phyloP scores from a whole-genome alignment of 2,888 invertebrate genomes.

The Fabriciana adippe region DNA sequence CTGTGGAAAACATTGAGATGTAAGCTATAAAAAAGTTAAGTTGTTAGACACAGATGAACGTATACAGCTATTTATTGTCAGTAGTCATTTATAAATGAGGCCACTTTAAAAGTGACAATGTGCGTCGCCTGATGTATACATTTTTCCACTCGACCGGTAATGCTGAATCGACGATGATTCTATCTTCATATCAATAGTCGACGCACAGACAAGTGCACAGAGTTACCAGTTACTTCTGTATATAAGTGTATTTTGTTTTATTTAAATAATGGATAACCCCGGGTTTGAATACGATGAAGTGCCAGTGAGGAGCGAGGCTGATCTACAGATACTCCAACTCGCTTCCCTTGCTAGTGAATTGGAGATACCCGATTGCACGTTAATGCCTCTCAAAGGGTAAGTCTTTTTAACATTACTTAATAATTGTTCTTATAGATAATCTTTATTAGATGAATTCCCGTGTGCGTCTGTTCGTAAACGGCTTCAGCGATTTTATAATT shows the following conservation, averaged over 20 bases:
- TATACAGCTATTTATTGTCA: no score
- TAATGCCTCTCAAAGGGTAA: neutral
- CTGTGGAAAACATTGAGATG: no score
- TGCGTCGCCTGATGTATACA: neutral
- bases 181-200: conserved; percentile 18
- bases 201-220: conserved; percentile 11
- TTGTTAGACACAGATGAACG: no score
- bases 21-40: no score
- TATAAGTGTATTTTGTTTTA: neutral
- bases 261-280: conserved; percentile 60
- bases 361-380: neutral
- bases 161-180: conserved; percentile 25
- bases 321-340: conserved; percentile 14
- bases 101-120: neutral
- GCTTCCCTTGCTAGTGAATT: neutral
- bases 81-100: no score
- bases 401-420: neutral
- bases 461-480: no score
- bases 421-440: no score
- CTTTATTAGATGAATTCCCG: no score
- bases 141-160: conserved; percentile 27
- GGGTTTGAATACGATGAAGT: conserved; percentile 60
- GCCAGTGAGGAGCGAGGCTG: conserved; percentile 39
- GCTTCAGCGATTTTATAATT: no score
- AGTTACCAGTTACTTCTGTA: neutral